Percentiles rank a stretch among this genome's conserved stretches.
Evolutionary conservation across 2,888 invertebrate species (phyloP).

Genomic region (Metallyticus violacea): DNA sequence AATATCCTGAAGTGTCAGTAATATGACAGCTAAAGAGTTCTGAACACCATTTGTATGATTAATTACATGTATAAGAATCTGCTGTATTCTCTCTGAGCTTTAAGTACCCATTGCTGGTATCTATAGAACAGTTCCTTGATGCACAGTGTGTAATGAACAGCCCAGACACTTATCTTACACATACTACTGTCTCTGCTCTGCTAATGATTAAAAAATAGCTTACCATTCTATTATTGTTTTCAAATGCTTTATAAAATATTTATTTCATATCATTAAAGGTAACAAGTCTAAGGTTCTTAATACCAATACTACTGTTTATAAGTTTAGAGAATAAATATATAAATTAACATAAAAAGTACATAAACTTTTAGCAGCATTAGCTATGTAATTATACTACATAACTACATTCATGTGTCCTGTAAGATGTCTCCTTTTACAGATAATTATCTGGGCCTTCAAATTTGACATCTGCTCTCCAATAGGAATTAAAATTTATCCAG

Average conservation of each 20-base stretch:
- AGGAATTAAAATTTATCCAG: neutral
- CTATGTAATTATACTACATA: too few relatives aligned
- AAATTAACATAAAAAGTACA: too few relatives aligned
- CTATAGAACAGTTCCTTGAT: neutral
- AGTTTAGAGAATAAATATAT: too few relatives aligned
- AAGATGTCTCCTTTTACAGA: neutral
- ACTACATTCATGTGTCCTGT: too few relatives aligned
- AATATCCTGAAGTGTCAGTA: slow-evolving; percentile 9
- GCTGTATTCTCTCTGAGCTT: neutral
- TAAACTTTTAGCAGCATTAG: too few relatives aligned
- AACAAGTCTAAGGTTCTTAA: too few relatives aligned
- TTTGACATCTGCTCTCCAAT: neutral
- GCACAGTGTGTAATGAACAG: neutral
- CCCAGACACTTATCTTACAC: neutral
- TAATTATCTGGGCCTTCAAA: neutral
- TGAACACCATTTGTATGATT: neutral
- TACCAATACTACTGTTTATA: too few relatives aligned
- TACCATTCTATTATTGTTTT: too few relatives aligned
- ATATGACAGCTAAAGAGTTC: neutral
- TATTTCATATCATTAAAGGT: too few relatives aligned
- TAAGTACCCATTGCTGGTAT: neutral
- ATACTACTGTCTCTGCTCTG: neutral
- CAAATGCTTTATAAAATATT: too few relatives aligned
- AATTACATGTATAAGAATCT: neutral
- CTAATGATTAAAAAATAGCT: neutral